These are phyloP conservation scores for Colistium nudipinnis DNA, from an alignment of 2,113 vertebrate genomes.

Conservation along the genomic window DNA sequence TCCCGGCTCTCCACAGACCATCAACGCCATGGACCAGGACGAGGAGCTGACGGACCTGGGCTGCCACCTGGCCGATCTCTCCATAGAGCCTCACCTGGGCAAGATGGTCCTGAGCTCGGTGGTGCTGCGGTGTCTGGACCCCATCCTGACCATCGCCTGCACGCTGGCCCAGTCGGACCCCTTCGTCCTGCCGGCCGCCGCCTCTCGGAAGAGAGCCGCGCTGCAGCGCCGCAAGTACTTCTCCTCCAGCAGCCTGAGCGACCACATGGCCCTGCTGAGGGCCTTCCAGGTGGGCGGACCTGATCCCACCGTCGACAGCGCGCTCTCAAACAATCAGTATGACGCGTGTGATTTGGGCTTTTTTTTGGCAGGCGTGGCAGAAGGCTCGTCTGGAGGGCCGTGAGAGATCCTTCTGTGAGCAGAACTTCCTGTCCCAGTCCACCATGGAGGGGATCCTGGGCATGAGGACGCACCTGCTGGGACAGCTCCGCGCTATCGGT, in stretches of 20 bases:
- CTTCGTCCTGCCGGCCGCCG: constrained; percentile 88
- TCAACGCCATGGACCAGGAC: constrained; percentile 93
- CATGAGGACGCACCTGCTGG: constrained; percentile 94
- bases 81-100: constrained; percentile 94
- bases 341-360: background rate
- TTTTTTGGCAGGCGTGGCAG: constrained; percentile 89
- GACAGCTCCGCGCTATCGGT: constrained; percentile 96
- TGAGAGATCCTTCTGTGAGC: constrained; percentile 94
- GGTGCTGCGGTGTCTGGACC: constrained; percentile 94
- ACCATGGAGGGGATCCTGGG: constrained; percentile 95
- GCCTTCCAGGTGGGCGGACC: constrained; percentile 90
- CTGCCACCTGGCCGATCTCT: constrained; percentile 91
- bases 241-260: constrained; percentile 89
- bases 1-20: constrained; percentile 81
- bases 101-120: constrained; percentile 96
- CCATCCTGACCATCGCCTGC: constrained; percentile 94
- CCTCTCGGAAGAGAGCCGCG: constrained; percentile 88
- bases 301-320: no score
- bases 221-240: constrained; percentile 89
- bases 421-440: constrained; percentile 94
- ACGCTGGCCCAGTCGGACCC: constrained; percentile 92
- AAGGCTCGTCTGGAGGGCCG: constrained; percentile 92
- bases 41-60: constrained; percentile 95
- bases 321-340: no score
- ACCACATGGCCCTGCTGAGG: constrained; percentile 96